Evolutionary conservation across 2,797 vertebrate genomes (phyloP), one percentile per base, ranked within the genome.

Genomic region (Heteromormyrus szaboi): DNA sequence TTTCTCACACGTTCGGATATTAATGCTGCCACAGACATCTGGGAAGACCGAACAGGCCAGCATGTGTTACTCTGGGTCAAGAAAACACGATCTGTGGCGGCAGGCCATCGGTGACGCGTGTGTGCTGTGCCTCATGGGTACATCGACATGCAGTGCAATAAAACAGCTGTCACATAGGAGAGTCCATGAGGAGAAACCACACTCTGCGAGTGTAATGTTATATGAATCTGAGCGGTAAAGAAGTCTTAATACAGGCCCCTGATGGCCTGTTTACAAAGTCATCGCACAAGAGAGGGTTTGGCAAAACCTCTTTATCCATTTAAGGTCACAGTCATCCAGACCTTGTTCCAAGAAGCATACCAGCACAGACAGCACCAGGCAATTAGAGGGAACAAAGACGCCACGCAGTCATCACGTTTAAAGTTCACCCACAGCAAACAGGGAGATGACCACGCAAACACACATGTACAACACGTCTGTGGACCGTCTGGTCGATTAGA

Each of bases 281-380:
- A 90, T 90, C 89, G 56, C 89, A 88, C 89, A 62, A 86, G 89
- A 90, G 89, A 87, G 83, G 84, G 86, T 81, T 89, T 90, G 88
- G 93, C 89, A 91, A 44, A 9, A n/a, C 76, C 76, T 19, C 76
- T 46, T 76, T 44, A 79, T 79, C 72, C 72, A 79, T 41, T 79
- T 79, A 79, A 79, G 72, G 72, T 46, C 37, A 79, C 72, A 41
- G 72, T 44, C 12, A 79, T 79, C 37, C 37, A 44, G 37, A 44
- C 72, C 37, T 8, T 79, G 17, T 79, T 79, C 41, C 72, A 79
- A 29, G 41, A 79, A 44, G 72, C 37, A 44, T 44, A 85, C 90
- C 89, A 90, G 90, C 89, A 91, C 68, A 89, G 91, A 91, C 87
- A 88, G 19, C 76, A 81, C 37, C 81, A 88, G 65, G 87, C 91